Base-by-base conservation (phyloP, 2,888 invertebrate species). In the Calliphora vomitoria region DNA sequence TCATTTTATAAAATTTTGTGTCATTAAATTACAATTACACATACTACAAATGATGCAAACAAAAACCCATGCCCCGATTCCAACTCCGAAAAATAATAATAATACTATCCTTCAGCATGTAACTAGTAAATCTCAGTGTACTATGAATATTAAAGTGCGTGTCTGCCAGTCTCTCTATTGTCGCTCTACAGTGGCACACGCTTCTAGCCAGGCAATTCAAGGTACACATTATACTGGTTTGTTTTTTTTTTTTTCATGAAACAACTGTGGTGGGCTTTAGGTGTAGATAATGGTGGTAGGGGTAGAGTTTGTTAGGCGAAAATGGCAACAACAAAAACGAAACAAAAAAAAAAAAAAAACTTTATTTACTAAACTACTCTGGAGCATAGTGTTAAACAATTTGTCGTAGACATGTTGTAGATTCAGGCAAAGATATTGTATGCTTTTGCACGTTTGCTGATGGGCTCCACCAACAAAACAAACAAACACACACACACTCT, bases 341-440 rank as follows among this genome's bases (percentile, higher is more conserved):
- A 66, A 74, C 35, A 64, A 31, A 25, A 76, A 64, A 71, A 74
- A 47, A 64, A 31, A 25, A 76, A 64, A 71, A 83, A 44, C 50
- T 78, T 81, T 74, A 86, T 84, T 86, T 82, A 76, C 62, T 41
- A 79, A 86, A 79, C 80, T 86, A 80, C 82, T 87, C 62, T 76
- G 66, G 60, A 85, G 72, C 81, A 78, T 50, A 87, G 87, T 79
- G 85, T 78, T 85, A 85, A 85, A 85, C 82, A 87, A 85, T 88
- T 87, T 88, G 88, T 88, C 82, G 87, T 81, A 88, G 87, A 88
- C 88, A 87, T 87, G 88, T 85, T 88, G 88, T 88, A 88, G 87
- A 88, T 88, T 85, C 78, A 83, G 31, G 74, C 79, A 85, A 75
- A 87, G 87, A 88, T 88, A 75, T 82, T 82, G 66, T 75, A 87